These are phyloP conservation scores for Platynereis dumerilii DNA, from an alignment of 2,888 invertebrate species.

Conservation along the genomic window DNA sequence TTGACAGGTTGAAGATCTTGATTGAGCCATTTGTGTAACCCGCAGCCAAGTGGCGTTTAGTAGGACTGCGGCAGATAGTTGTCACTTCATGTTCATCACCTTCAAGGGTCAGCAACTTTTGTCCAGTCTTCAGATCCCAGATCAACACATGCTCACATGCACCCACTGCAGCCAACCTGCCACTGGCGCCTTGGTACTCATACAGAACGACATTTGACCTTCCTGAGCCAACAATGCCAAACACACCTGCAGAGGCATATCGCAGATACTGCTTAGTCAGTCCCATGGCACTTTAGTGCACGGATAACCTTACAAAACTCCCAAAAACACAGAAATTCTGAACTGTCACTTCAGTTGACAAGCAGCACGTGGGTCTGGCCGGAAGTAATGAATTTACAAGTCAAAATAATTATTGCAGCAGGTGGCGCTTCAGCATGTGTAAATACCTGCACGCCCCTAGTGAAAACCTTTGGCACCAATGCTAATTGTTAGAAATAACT, in stretches of 20 bases:
- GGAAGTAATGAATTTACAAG: no score
- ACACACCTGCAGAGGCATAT: slow-evolving; percentile 81
- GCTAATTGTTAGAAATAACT: no score
- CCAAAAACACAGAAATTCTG: no score
- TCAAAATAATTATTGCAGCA: no score
- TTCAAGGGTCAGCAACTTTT: slow-evolving; percentile 72
- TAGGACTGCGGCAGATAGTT: slow-evolving; percentile 76
- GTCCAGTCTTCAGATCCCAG: slow-evolving; percentile 77
- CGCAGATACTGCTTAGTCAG: slow-evolving; percentile 80
- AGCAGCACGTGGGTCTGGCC: no score
- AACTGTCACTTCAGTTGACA: no score
- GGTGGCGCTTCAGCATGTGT: no score
- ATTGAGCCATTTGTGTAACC: slow-evolving; percentile 91
- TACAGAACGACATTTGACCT: slow-evolving; percentile 83
- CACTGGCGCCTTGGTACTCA: slow-evolving; percentile 77
- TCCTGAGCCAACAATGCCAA: slow-evolving; percentile 80
- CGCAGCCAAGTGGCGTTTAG: slow-evolving; percentile 78
- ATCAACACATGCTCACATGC: slow-evolving; percentile 92
- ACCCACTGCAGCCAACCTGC: slow-evolving; percentile 87
- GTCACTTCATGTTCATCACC: slow-evolving; percentile 85
- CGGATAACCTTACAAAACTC: background rate
- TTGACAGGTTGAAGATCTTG: slow-evolving; percentile 79
- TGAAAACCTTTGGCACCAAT: no score
- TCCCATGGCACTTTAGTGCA: slow-evolving; percentile 27
- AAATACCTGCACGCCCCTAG: no score